These are phyloP conservation scores for Stenopsyche tienmushanensis DNA, from an alignment of 1,140 invertebrate genomes.

Conservation along the genomic window DNA sequence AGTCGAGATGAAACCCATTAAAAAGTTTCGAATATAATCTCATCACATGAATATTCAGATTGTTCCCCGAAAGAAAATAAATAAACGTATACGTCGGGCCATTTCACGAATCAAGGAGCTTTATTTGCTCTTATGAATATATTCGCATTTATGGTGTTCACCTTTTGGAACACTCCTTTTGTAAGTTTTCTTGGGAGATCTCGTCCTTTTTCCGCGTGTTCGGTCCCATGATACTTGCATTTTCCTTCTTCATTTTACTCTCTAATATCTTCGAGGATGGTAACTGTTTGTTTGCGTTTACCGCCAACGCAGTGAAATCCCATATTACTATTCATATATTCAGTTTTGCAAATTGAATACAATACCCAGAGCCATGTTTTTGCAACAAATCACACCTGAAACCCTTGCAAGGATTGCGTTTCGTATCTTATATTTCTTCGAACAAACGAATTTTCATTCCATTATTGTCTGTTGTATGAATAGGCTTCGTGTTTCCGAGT, in stretches of 20 bases:
- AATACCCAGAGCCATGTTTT: constrained; percentile 25
- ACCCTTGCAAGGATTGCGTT: constrained; percentile 24
- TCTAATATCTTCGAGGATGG: constrained; percentile 26
- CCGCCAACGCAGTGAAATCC: constrained; percentile 12
- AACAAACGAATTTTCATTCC: constrained; percentile 9
- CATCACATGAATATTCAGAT: too few species aligned
- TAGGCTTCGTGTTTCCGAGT: too few species aligned
- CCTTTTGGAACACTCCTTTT: too few species aligned
- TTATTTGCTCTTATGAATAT: too few species aligned
- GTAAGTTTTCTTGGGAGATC: neutral
- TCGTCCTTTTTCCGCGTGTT: constrained; percentile 9
- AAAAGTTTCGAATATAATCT: too few species aligned
- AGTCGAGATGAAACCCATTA: too few species aligned
- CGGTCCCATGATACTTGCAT: constrained; percentile 27
- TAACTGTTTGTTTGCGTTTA: constrained; percentile 31
- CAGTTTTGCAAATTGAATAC: constrained; percentile 32
- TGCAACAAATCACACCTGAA: constrained; percentile 31
- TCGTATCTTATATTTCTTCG: constrained; percentile 22
- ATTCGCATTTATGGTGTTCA: too few species aligned
- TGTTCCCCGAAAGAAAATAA: too few species aligned
- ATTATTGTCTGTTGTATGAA: neutral
- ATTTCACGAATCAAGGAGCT: too few species aligned
- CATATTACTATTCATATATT: constrained; percentile 31
- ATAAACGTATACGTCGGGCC: too few species aligned
- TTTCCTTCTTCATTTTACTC: constrained; percentile 24